These are phyloP conservation scores for Gymnoscelis rufifasciata DNA, from an alignment of 2,888 invertebrate species.

Conservation along the genomic window DNA sequence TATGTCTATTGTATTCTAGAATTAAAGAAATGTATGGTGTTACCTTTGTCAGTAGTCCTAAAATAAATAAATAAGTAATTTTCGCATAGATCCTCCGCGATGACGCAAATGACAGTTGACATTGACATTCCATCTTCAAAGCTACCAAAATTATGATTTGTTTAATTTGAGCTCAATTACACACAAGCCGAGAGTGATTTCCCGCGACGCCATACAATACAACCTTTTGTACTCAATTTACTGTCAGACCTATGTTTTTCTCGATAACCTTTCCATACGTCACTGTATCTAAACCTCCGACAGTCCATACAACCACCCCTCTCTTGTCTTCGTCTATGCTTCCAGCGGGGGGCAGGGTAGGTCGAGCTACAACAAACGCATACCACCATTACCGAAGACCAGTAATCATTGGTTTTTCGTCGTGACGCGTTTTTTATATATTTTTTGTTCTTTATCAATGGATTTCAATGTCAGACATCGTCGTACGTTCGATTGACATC, in stretches of 20 bases:
- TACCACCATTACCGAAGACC: conserved; percentile 61
- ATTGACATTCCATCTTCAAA: conserved; percentile 54
- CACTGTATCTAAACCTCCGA: conserved; percentile 35
- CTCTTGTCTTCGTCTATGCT: conserved; percentile 13
- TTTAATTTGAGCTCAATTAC: conserved; percentile 73
- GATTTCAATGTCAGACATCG: conserved; percentile 69
- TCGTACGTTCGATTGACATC: conserved; percentile 68
- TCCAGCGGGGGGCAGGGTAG: conserved; percentile 37
- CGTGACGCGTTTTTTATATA: conserved; percentile 59
- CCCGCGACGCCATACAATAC: conserved; percentile 69
- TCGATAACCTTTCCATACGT: conserved; percentile 54
- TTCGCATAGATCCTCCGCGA: not conserved
- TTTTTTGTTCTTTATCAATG: conserved; percentile 46
- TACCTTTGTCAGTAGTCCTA: too few species aligned
- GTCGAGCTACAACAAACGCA: conserved; percentile 39
- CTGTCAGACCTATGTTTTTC: conserved; percentile 61
- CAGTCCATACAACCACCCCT: conserved; percentile 31
- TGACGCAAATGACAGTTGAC: conserved; percentile 36
- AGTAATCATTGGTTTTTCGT: conserved; percentile 71
- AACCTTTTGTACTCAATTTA: conserved; percentile 70
- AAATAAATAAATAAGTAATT: not conserved
- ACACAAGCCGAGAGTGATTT: conserved; percentile 62
- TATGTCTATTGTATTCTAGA: too few species aligned
- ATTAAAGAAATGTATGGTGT: too few species aligned
- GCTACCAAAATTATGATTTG: conserved; percentile 63